Conservation (phyloP, 1,140 invertebrate genomes). For the Tetramorium alpestre region DNA sequence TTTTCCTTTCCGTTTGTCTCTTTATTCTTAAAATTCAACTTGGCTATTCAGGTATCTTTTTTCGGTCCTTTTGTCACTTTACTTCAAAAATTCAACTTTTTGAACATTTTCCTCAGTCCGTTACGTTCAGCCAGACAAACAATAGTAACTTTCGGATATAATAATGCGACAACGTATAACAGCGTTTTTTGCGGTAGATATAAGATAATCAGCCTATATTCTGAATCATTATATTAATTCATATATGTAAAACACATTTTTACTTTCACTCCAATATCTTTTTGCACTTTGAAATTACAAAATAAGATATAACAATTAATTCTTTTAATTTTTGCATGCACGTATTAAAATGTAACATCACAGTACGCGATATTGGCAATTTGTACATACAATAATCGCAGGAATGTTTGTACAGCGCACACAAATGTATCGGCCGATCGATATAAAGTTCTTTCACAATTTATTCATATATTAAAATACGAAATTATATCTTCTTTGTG, state of each 20-base stretch:
- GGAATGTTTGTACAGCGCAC: constrained; percentile 56
- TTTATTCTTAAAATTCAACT: too few relatives aligned
- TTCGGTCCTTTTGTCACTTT: too few relatives aligned
- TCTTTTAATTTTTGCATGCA: background rate
- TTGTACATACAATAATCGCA: constrained; percentile 44
- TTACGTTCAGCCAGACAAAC: too few relatives aligned
- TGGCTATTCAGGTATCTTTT: too few relatives aligned
- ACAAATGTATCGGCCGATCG: background rate
- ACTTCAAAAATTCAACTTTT: too few relatives aligned
- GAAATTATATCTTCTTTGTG: background rate
- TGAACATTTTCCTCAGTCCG: too few relatives aligned
- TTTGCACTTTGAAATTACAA: constrained; percentile 11
- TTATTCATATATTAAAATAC: background rate
- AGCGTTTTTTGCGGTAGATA: too few relatives aligned
- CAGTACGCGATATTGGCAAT: background rate
- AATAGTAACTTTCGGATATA: too few relatives aligned
- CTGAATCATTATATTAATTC: background rate
- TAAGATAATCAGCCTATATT: too few relatives aligned
- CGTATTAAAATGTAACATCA: constrained; percentile 28
- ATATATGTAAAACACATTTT: constrained; percentile 20
- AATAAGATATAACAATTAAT: constrained; percentile 8
- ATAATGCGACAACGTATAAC: too few relatives aligned
- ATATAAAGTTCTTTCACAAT: background rate
- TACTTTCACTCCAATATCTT: background rate
- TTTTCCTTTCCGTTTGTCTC: too few relatives aligned